phyloP scores from a whole-genome alignment of 2,113 vertebrate genomes.

The Malurus alboscapulatus region DNA sequence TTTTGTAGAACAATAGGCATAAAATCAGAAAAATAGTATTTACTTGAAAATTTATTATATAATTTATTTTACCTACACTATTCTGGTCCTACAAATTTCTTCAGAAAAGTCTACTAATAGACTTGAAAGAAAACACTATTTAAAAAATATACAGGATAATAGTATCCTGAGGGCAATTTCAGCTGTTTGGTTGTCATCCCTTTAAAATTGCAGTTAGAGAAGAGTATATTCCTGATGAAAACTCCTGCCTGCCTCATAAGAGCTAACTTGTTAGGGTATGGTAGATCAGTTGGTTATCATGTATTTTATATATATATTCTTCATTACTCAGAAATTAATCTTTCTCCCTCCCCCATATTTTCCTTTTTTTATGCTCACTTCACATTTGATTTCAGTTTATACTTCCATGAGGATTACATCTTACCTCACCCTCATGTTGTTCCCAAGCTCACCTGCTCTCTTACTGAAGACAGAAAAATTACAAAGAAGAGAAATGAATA shows the following conservation, averaged over 20 bases:
- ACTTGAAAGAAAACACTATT: background rate
- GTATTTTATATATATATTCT: background rate
- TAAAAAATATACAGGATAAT: background rate
- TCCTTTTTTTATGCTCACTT: background rate
- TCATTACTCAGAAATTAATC: background rate
- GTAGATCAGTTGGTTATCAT: background rate
- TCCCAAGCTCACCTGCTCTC: background rate
- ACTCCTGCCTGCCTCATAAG: background rate
- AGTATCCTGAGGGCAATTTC: background rate
- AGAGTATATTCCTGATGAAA: background rate
- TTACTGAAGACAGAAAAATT: background rate
- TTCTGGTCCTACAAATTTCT: background rate
- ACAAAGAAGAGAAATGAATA: background rate
- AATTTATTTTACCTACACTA: background rate
- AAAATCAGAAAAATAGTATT: background rate
- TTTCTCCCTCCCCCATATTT: background rate
- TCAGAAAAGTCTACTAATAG: background rate
- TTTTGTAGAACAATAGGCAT: background rate
- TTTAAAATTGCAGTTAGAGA: background rate
- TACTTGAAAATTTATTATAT: background rate
- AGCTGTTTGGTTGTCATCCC: background rate
- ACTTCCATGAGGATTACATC: background rate
- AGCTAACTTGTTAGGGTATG: background rate
- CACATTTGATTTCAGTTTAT: background rate
- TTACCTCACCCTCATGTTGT: background rate